A percentile compares a stretch with the other conserved stretches of the same genome.
These are phyloP conservation scores for Corythaeola cristata DNA, from an alignment of 2,113 vertebrate species.

Conservation along the genomic window DNA sequence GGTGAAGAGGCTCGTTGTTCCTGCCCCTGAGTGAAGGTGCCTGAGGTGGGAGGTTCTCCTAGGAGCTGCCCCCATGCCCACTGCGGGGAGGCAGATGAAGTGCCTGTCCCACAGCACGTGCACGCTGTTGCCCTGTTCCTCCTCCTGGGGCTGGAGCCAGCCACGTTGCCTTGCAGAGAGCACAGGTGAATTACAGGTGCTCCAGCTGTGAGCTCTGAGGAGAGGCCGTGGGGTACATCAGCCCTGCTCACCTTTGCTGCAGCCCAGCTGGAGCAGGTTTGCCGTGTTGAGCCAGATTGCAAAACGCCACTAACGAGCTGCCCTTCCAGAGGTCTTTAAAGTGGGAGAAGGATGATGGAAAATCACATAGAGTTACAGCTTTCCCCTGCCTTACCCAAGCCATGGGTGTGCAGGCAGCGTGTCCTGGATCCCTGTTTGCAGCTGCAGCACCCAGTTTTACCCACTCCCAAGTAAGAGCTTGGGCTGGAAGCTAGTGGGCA, in stretches of 20 bases:
- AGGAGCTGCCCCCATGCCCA: not conserved
- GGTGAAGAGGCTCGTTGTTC: not conserved
- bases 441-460: not conserved
- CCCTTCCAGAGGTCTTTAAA: not conserved
- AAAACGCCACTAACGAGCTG: not conserved
- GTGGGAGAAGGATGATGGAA: not conserved
- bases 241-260: not conserved
- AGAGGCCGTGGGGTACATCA: not conserved
- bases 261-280: not conserved
- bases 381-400: not conserved
- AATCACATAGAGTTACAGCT: fast-evolving
- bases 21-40: not conserved
- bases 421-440: not conserved
- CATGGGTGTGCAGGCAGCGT: fast-evolving
- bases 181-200: not conserved
- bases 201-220: not conserved
- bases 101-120: not conserved
- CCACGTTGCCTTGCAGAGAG: not conserved
- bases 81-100: not conserved
- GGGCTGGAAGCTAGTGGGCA: not conserved
- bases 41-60: not conserved
- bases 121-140: not conserved
- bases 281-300: not conserved
- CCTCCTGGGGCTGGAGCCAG: not conserved
- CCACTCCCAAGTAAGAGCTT: not conserved